These are phyloP conservation scores for Luffia ferchaultella DNA, from an alignment of 2,888 invertebrate genomes.

Conservation along the genomic window DNA sequence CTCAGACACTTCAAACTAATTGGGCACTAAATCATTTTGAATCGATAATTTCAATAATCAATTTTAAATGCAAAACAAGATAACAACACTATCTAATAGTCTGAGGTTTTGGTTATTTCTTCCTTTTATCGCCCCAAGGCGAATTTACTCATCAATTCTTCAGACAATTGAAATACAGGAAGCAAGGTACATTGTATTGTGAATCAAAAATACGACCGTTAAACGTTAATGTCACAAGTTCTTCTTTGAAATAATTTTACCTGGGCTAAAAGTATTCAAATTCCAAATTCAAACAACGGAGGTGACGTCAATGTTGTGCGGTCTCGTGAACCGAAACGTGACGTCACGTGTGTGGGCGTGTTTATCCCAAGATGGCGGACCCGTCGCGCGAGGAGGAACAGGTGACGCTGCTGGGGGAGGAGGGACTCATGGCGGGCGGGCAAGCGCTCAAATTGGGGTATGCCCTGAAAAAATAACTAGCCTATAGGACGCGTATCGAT, in stretches of 20 bases:
- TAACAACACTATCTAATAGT: not conserved
- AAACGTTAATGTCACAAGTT: not conserved
- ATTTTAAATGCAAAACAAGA: not conserved
- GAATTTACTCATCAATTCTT: too few species aligned
- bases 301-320: not conserved
- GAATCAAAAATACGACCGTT: too few species aligned
- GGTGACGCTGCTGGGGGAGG: constrained; percentile 95
- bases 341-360: constrained; percentile 24
- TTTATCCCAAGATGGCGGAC: constrained; percentile 93
- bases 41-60: not conserved
- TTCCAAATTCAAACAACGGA: not conserved
- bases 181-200: not conserved
- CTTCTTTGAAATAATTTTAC: too few species aligned
- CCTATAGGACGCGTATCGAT: constrained; percentile 39
- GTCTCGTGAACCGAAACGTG: not conserved
- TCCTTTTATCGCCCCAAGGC: not conserved
- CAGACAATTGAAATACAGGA: not conserved
- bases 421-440: constrained; percentile 93
- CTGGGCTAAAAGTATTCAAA: too few species aligned
- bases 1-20: too few species aligned
- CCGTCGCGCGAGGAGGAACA: constrained; percentile 95
- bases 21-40: not conserved
- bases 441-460: constrained; percentile 98
- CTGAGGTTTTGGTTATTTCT: not conserved
- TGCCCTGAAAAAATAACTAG: constrained; percentile 45